These are phyloP conservation scores for Montipora cactus DNA, from an alignment of 64 coral and sea anemone genomes.

Conservation along the genomic window DNA sequence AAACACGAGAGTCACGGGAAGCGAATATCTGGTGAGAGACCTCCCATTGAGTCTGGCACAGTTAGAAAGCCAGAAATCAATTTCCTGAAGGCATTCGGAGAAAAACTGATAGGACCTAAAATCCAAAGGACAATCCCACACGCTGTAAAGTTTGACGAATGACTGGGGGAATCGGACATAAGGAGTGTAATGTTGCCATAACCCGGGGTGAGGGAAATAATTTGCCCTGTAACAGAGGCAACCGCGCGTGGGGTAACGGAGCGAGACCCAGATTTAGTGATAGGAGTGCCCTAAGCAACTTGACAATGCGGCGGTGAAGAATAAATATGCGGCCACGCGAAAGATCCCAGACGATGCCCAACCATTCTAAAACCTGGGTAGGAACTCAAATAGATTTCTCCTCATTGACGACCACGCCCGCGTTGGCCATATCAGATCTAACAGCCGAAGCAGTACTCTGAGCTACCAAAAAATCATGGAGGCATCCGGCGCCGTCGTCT, in stretches of 20 bases:
- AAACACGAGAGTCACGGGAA: slow-evolving; percentile 29
- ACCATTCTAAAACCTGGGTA: not conserved
- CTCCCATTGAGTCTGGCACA: no score
- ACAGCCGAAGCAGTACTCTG: not conserved
- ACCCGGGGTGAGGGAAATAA: slow-evolving; percentile 41
- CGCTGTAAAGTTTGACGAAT: not conserved
- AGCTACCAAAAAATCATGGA: not conserved
- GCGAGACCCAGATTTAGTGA: slow-evolving; percentile 15
- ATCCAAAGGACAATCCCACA: slow-evolving; percentile 40
- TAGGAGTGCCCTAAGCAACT: slow-evolving; percentile 8
- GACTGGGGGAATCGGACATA: slow-evolving; percentile 60
- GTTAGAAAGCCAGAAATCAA: no score
- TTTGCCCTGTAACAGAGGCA: slow-evolving; percentile 41
- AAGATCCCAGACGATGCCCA: not conserved
- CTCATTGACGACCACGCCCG: slow-evolving; percentile 25
- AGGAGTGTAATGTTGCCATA: slow-evolving; percentile 56
- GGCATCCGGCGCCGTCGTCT: not conserved
- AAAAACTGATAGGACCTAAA: not conserved
- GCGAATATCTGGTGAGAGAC: not conserved
- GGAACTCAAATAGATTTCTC: slow-evolving; percentile 55
- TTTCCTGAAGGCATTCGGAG: no score
- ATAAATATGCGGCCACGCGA: slow-evolving; percentile 17
- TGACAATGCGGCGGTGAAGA: slow-evolving; percentile 5
- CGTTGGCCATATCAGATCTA: slow-evolving; percentile 16
- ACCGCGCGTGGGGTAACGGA: slow-evolving; percentile 15